Evolutionary conservation across 1,140 invertebrate species (phyloP), one percentile per base, ranked within the genome.

Genomic region (Dendrolimus kikuchii): DNA sequence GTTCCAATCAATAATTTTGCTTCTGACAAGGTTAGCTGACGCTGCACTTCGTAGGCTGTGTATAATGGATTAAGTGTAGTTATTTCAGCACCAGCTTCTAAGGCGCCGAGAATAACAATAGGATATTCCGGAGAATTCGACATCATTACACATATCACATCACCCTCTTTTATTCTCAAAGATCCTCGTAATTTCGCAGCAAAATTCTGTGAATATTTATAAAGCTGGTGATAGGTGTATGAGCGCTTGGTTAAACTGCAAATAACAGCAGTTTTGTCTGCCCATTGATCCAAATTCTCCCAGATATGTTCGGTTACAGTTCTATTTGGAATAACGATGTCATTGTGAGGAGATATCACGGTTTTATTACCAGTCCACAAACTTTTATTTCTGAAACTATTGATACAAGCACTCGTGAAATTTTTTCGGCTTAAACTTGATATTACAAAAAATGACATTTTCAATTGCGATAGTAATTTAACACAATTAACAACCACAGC

Each of bases 31-130:
- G 75, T 68, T 38, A 96, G 63, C 74, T 96, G 95, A 23, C 90
- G 88, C 4, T 81, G 72, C n/a, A 96, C 91, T 89, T 96, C 95
- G 59, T 93, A 91, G 72, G 90, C 63, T 6, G 93, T 96, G 64
- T 95, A 96, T 38, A 91, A 77, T 1, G 94, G 93, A 87, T 96
- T 97, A 0, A 94, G 88, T 1, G 94, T 92, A 8, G 94, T 95
- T 2, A 94, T 89, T 39, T 91, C 69, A 1, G 94, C 82, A 0
- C 94, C 94, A 7, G 92, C 91, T 67, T 92, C 90, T 6, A 93
- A 69, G 46, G 88, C 88, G 5, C 93, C 95, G 38, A 95, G 70
- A 36, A 91, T 74, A 7, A 90, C 89, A 6, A 95, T 87, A 1
- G 90, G 78, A 71, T 89, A 93, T 72, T 96, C 94, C 0, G 94